These are phyloP conservation scores for Tragelaphus imberbis DNA, from an alignment of 2,113 vertebrate species.

Conservation along the genomic window DNA sequence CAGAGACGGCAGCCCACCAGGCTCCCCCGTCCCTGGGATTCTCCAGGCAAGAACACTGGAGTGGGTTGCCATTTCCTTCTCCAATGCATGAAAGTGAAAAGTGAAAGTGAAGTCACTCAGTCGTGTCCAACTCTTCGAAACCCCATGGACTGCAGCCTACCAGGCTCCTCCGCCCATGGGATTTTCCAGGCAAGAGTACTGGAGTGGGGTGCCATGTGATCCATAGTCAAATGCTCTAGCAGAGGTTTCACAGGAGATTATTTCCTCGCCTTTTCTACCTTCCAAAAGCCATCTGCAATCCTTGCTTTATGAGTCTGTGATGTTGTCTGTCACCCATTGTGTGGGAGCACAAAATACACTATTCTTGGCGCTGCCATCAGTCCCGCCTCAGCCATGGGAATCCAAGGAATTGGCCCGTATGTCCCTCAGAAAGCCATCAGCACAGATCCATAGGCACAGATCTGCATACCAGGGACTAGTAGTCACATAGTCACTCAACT, in stretches of 20 bases:
- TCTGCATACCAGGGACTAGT: not conserved
- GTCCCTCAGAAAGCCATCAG: not conserved
- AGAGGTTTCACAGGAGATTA: not conserved
- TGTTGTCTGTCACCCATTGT: not conserved
- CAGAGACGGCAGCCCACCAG: too few species aligned
- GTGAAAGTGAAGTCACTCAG: too few species aligned
- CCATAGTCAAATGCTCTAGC: not conserved
- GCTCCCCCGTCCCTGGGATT: too few species aligned
- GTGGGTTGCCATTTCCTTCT: too few species aligned
- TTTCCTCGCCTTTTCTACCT: not conserved
- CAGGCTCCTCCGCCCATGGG: too few species aligned
- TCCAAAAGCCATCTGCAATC: not conserved
- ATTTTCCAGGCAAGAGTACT: too few species aligned
- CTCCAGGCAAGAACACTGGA: too few species aligned
- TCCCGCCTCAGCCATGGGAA: not conserved
- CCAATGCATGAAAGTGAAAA: too few species aligned
- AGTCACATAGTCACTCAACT: not conserved
- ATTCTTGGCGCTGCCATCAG: not conserved
- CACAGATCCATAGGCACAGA: not conserved
- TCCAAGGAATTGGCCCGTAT: not conserved
- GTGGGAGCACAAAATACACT: not conserved
- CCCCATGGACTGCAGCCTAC: too few species aligned
- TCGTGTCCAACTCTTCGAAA: too few species aligned
- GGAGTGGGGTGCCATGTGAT: not conserved
- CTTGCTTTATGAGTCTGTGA: not conserved